Conservation (phyloP, 2,797 vertebrate genomes). For the Onychomys torridus region DNA sequence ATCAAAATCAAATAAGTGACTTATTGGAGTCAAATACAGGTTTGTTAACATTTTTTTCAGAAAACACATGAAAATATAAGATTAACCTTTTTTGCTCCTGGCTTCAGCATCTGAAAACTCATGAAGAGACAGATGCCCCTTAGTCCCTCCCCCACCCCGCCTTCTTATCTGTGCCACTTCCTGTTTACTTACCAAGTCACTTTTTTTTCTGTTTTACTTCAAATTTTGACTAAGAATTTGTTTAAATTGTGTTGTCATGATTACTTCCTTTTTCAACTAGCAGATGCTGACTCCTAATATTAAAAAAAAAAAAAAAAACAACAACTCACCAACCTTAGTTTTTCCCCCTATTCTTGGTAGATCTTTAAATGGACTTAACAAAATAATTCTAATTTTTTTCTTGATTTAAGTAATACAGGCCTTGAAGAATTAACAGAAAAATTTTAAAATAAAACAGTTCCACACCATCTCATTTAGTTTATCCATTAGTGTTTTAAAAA, state of each 20-base stretch:
- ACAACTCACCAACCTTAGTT: background rate
- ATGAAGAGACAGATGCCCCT: background rate
- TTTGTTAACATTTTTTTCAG: background rate
- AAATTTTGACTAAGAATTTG: background rate
- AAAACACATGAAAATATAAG: background rate
- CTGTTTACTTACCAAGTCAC: background rate
- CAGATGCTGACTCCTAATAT: background rate
- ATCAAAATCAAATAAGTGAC: slow-evolving; percentile 29
- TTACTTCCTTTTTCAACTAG: background rate
- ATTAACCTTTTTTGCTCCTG: background rate
- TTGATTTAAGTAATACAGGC: background rate
- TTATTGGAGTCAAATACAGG: background rate
- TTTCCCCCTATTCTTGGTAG: background rate
- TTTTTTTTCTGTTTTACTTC: background rate
- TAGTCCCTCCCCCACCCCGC: background rate
- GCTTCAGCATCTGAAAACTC: background rate
- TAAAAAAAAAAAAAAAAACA: background rate
- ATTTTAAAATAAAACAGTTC: background rate
- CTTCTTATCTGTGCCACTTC: background rate
- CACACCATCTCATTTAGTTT: background rate
- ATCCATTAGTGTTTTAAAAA: background rate
- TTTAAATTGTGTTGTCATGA: background rate
- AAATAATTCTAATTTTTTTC: background rate
- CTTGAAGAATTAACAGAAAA: background rate
- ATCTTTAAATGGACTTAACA: background rate